phyloP scores from a whole-genome alignment of 2,888 invertebrate genomes.

The Allygus modestus region DNA sequence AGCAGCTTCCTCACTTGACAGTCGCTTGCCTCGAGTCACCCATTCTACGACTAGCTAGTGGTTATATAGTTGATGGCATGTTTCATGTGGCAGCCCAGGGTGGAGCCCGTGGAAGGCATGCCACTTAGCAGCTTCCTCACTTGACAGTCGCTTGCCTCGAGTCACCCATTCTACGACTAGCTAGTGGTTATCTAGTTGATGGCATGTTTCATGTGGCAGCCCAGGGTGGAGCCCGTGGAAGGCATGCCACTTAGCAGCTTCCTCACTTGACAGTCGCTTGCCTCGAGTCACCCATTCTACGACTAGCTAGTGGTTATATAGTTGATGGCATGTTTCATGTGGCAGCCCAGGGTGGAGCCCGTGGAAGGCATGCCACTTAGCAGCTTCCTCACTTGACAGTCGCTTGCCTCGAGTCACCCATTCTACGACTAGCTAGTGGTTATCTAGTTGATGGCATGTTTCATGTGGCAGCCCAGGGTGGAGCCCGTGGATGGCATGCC shows the following conservation, averaged over 20 bases:
- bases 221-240: background rate
- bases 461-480: constrained; percentile 1
- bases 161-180: background rate
- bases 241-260: background rate
- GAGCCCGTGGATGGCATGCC: background rate
- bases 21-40: background rate
- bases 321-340: no score
- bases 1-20: no score
- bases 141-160: no score
- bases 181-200: no score
- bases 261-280: background rate
- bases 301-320: background rate
- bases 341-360: constrained; percentile 62
- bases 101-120: background rate
- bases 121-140: background rate
- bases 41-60: no score
- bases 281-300: background rate
- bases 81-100: background rate
- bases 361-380: no score
- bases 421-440: no score
- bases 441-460: no score
- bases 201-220: no score
- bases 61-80: no score
- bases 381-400: no score
- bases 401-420: background rate